phyloP scores from a whole-genome alignment of 2,888 invertebrate species.

The Abscondita cerata region DNA sequence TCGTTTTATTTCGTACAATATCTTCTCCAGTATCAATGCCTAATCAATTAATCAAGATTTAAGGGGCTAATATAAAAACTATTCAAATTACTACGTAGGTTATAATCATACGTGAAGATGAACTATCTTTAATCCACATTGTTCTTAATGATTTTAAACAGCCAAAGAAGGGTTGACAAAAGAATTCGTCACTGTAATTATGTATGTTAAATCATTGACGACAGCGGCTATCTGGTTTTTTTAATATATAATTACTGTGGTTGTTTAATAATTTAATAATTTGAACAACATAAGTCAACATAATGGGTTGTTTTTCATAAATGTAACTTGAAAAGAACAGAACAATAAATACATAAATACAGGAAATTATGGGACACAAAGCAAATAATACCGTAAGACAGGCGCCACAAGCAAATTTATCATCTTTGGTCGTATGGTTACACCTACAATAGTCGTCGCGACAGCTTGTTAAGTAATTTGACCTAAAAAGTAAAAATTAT shows the following conservation, averaged over 20 bases:
- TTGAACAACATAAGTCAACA: conserved; percentile 5
- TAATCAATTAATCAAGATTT: too few relatives aligned
- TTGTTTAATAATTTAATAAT: conserved; percentile 8
- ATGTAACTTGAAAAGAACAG: conserved; percentile 3
- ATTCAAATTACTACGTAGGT: too few relatives aligned
- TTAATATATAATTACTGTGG: conserved; percentile 3
- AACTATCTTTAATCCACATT: too few relatives aligned
- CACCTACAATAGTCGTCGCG: conserved; percentile 6
- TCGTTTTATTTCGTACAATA: background rate
- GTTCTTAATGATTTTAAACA: background rate
- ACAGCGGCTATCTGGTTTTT: background rate
- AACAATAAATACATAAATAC: conserved; percentile 21
- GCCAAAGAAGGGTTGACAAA: conserved; percentile 1
- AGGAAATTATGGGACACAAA: conserved; percentile 22
- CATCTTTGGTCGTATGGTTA: conserved; percentile 17
- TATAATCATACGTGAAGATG: too few relatives aligned
- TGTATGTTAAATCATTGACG: background rate
- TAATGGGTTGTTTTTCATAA: conserved; percentile 1
- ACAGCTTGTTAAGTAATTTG: conserved; percentile 7
- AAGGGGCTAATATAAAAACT: too few relatives aligned
- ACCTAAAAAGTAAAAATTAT: conserved; percentile 9
- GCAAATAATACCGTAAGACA: conserved; percentile 25
- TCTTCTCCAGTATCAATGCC: too few relatives aligned
- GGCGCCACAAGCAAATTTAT: conserved; percentile 30
- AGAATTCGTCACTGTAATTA: conserved; percentile 5